A percentile compares a stretch with the other conserved stretches of the same genome.
phyloP scores from a whole-genome alignment of 1,140 invertebrate genomes.

The Belonocnema kinseyi region DNA sequence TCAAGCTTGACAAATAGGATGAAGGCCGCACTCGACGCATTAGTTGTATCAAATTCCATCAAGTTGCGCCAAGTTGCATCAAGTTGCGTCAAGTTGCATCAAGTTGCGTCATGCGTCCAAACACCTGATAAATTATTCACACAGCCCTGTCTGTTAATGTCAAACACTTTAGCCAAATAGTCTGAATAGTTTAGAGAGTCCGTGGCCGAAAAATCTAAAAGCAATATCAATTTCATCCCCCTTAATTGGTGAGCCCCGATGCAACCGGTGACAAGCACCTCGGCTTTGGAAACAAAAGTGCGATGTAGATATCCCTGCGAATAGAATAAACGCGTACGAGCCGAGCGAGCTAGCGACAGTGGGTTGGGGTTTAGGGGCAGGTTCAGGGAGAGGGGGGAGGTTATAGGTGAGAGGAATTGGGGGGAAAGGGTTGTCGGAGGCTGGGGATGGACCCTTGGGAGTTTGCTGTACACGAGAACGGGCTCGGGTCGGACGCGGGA shows the following conservation, averaged over 20 bases:
- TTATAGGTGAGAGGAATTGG: conserved; percentile 38
- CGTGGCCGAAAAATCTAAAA: conserved; percentile 31
- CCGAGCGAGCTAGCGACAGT: background rate
- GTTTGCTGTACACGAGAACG: conserved; percentile 69
- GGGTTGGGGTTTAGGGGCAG: conserved; percentile 35
- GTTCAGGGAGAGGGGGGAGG: conserved; percentile 32
- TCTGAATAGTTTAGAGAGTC: too few species aligned
- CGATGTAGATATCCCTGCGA: conserved; percentile 36
- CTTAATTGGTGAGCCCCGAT: conserved; percentile 40
- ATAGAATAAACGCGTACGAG: conserved; percentile 43
- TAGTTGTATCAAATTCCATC: too few species aligned
- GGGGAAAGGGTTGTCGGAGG: conserved; percentile 45
- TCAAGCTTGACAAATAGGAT: too few species aligned
- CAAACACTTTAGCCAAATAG: too few species aligned
- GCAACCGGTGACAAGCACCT: conserved; percentile 43
- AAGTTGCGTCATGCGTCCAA: too few species aligned
- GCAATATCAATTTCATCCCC: conserved; percentile 35
- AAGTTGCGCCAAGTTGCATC: too few species aligned
- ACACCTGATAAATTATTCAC: too few species aligned
- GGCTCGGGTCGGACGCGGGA: conserved; percentile 68
- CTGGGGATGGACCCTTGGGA: conserved; percentile 69
- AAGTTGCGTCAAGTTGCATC: too few species aligned
- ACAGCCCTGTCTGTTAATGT: too few species aligned
- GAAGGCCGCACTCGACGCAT: too few species aligned
- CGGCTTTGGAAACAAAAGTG: conserved; percentile 24